A percentile compares a stretch with the other conserved stretches of the same genome.
phyloP scores from a whole-genome alignment of 2,797 vertebrate genomes.

The Poliocrania exsul region DNA sequence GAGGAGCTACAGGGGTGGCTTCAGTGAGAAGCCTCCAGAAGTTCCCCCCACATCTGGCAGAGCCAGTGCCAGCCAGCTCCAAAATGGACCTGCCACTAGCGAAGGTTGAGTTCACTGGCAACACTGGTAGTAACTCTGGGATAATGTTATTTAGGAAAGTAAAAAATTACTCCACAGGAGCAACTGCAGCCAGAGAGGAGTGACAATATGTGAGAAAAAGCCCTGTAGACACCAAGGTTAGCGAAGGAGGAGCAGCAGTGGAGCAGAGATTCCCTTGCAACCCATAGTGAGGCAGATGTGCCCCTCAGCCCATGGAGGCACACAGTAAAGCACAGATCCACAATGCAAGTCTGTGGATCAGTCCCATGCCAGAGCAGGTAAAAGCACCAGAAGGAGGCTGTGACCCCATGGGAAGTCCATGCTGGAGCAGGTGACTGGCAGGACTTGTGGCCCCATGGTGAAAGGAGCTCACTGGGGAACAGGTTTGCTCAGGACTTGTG shows the following conservation, averaged over 20 bases:
- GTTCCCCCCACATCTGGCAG: rapidly evolving
- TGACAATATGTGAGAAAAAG: neutral
- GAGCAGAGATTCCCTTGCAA: neutral
- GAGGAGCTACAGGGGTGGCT: neutral
- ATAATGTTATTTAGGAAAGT: neutral
- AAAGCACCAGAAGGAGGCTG: neutral
- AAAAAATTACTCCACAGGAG: neutral
- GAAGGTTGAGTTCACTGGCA: neutral
- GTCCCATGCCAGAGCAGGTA: rapidly evolving
- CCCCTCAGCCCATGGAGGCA: too few relatives aligned
- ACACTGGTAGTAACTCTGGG: rapidly evolving
- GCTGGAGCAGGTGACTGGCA: neutral
- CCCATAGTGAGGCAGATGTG: neutral
- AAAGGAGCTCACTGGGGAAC: neutral
- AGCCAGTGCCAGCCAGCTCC: neutral
- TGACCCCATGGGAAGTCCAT: rapidly evolving
- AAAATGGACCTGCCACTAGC: rapidly evolving
- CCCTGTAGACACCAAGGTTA: neutral
- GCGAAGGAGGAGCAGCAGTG: neutral
- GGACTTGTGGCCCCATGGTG: neutral
- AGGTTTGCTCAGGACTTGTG: neutral
- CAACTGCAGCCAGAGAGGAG: neutral
- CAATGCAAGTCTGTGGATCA: rapidly evolving
- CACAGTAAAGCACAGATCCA: neutral
- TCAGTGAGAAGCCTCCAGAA: neutral